Evolutionary conservation across 2,113 vertebrate genomes (phyloP).

Genomic region (Trogon melanurus): DNA sequence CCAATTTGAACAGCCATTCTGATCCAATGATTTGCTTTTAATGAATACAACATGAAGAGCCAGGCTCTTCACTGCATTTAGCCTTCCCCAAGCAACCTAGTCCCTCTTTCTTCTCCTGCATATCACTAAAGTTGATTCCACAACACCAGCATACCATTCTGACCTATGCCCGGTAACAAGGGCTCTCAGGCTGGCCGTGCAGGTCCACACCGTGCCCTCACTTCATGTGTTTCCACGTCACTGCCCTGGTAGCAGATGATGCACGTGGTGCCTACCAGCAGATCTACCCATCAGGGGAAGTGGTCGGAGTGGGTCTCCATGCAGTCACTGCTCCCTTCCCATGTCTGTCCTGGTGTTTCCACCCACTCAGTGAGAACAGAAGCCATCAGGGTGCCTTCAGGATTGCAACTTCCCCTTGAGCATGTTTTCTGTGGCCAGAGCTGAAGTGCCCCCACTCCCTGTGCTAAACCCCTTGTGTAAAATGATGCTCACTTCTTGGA

Average conservation of each 20-base stretch:
- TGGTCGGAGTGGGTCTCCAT: not conserved
- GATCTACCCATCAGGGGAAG: not conserved
- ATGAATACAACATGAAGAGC: not conserved
- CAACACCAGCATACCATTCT: not conserved
- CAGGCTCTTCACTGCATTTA: not conserved
- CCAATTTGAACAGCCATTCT: not conserved
- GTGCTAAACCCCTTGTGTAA: not conserved
- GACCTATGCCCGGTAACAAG: not conserved
- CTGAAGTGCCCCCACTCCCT: not conserved
- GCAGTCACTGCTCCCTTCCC: not conserved
- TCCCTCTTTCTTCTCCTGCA: not conserved
- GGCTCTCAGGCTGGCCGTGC: not conserved
- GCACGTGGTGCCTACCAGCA: fast-evolving
- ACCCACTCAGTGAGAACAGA: not conserved
- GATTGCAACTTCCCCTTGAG: not conserved
- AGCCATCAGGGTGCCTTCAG: not conserved
- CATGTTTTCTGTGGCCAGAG: fast-evolving
- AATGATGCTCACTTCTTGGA: not conserved
- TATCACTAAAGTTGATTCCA: not conserved
- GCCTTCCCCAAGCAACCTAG: not conserved
- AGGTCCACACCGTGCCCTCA: not conserved
- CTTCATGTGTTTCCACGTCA: not conserved
- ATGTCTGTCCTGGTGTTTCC: not conserved
- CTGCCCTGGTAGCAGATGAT: not conserved
- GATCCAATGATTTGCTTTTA: conserved; percentile 37